Evolutionary conservation across 1,140 invertebrate species (phyloP).

Genomic region (Hetaerina americana): DNA sequence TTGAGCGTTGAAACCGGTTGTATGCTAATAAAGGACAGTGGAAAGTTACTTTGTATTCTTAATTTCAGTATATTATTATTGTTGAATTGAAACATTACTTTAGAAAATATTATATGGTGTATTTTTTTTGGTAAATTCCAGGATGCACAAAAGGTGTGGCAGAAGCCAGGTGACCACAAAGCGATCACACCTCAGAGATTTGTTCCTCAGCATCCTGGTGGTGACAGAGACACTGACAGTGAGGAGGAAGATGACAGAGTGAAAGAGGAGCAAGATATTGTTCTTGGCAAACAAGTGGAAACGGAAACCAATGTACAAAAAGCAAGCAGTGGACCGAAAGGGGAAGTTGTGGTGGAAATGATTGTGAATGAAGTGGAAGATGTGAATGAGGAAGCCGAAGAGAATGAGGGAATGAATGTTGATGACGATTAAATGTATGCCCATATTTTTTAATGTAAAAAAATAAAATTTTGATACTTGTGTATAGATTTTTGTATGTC

Average conservation of each 20-base stretch:
- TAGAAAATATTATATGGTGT: too few relatives aligned
- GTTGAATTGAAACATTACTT: too few relatives aligned
- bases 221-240: constrained; percentile 29
- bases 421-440: not conserved
- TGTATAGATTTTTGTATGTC: not conserved
- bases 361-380: constrained; percentile 7
- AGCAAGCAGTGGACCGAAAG: constrained; percentile 7
- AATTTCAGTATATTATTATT: too few relatives aligned
- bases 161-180: constrained; percentile 32
- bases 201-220: constrained; percentile 29
- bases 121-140: too few relatives aligned
- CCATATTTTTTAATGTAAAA: not conserved
- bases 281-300: constrained; percentile 12
- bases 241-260: constrained; percentile 24
- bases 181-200: constrained; percentile 24
- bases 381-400: constrained; percentile 13
- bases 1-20: too few relatives aligned
- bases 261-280: constrained; percentile 20
- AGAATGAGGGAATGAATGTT: constrained; percentile 10
- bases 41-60: too few relatives aligned
- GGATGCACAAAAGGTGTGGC: constrained; percentile 33
- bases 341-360: constrained; percentile 2
- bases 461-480: too few relatives aligned
- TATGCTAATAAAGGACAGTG: too few relatives aligned
- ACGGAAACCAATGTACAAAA: constrained; percentile 9